Conservation (phyloP, 2,113 vertebrate genomes). For the Machaerirhynchus nigripectus region DNA sequence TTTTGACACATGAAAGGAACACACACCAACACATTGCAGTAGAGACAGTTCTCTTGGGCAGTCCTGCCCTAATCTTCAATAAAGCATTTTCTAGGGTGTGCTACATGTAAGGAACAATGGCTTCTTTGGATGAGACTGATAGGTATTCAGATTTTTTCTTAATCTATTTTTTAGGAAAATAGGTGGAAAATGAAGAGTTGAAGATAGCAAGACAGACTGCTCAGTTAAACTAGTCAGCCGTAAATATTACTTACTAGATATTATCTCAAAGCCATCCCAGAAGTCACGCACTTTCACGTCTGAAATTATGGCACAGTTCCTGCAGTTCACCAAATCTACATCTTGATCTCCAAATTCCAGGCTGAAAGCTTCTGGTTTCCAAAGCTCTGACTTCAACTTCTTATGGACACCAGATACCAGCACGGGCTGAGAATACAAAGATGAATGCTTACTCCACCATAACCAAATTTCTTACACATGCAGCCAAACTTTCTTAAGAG, state of each 20-base stretch:
- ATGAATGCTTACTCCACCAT: slow-evolving; percentile 56
- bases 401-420: slow-evolving; percentile 96
- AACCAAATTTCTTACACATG: slow-evolving; percentile 41
- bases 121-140: not conserved
- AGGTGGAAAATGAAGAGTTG: not conserved
- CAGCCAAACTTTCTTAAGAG: slow-evolving; percentile 21
- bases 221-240: slow-evolving; percentile 47
- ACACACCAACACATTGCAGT: not conserved
- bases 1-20: not conserved
- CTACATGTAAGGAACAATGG: not conserved
- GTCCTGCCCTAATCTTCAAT: not conserved
- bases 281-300: slow-evolving; percentile 99
- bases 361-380: slow-evolving; percentile 96
- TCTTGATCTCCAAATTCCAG: slow-evolving; percentile 97
- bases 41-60: not conserved
- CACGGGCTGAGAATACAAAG: slow-evolving; percentile 86
- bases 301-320: slow-evolving; percentile 96
- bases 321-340: slow-evolving; percentile 97
- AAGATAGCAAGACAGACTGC: slow-evolving; percentile 11
- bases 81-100: not conserved
- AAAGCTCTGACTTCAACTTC: slow-evolving; percentile 87
- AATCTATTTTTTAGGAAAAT: not conserved
- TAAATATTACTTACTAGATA: slow-evolving; percentile 82
- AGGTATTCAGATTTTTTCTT: not conserved
- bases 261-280: slow-evolving; percentile 97